Percentiles rank a stretch among this genome's conserved stretches.
These are phyloP conservation scores for Acanthochromis polyacanthus DNA, from an alignment of 2,113 vertebrate species.

Conservation along the genomic window DNA sequence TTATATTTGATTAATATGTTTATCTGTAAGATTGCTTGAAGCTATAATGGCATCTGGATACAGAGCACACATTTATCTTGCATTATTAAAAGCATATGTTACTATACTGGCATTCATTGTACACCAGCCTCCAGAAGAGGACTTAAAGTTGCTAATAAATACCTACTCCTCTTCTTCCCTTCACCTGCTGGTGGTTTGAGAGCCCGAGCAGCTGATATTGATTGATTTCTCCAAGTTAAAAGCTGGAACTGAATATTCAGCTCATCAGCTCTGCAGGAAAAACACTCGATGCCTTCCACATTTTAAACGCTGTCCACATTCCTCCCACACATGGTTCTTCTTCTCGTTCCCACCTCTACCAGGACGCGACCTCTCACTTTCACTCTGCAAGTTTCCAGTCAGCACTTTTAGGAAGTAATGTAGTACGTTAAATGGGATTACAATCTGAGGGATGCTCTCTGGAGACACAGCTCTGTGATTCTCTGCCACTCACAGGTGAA, in stretches of 20 bases:
- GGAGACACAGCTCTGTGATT: neutral
- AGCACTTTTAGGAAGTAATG: constrained; percentile 26
- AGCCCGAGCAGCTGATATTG: neutral
- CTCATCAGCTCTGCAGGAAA: neutral
- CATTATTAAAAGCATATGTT: too few species aligned
- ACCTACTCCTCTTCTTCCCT: too few species aligned
- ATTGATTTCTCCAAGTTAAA: neutral
- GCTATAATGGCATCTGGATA: too few species aligned
- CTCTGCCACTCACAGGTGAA: neutral
- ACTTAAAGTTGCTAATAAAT: too few species aligned
- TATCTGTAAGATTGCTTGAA: too few species aligned
- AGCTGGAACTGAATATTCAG: neutral
- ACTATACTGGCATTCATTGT: too few species aligned
- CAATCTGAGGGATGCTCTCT: constrained; percentile 11
- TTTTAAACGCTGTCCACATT: neutral
- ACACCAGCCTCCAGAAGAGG: too few species aligned
- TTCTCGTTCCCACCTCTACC: neutral
- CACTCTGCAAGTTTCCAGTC: constrained; percentile 12
- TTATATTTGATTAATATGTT: too few species aligned
- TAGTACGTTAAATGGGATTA: constrained; percentile 47
- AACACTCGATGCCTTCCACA: neutral
- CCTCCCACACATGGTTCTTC: constrained; percentile 12
- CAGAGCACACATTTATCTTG: too few species aligned
- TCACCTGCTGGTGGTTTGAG: too few species aligned
- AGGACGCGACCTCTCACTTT: constrained; percentile 23